Base-by-base conservation (phyloP, 1,140 invertebrate species). In the Trichonephila clavipes region DNA sequence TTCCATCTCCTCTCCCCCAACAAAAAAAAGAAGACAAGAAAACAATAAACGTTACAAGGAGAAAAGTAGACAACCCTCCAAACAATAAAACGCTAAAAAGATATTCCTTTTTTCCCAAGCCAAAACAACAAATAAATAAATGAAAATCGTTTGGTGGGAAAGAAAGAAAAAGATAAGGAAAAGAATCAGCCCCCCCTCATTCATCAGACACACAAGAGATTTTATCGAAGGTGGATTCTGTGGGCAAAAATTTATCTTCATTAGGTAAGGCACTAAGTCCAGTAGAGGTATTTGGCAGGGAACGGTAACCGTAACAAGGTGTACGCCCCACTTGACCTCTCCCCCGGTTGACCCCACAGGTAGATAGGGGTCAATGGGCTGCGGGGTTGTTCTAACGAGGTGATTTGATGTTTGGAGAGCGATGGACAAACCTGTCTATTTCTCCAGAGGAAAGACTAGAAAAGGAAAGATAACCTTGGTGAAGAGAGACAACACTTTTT, bases 231-330 rank as follows among this genome's bases (percentile, higher is more conserved):
- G 28, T 34, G 72, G 34, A 77, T 77, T 77, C 72, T 28, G 24
- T 14, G 28, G 16, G 34, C 18, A 34, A 77, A 77, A 77, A 77
- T 77, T 77, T 77, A 77, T 77, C 72, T 77, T 77, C 72, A 77
- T 77, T 77, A 77, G 28, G 72, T 77, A 77, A 77, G 34, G 72
- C 72, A 77, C 72, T 28, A 34, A 40, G 72, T 77, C 28, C 7
- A 51, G 51, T 7, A 40, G 72, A 34, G 16, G 6, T 77, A 24
- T 34, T 77, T 28, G 34, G 14, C 14, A 28, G 34, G 28, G 72
- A 77, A 77, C 72, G 24, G 72, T 77, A 40, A 77, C 72, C 72
- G 72, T 77, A 77, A 77, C 72, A 28, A 77, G 72, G 72, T 77
- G 72, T 77, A 34, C 72, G 72, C 72, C 72, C 72, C 72, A 77